A percentile compares a stretch with the other conserved stretches of the same genome.
These are phyloP conservation scores for Alviniconcha strummeri DNA, from an alignment of 2,888 invertebrate genomes.

Conservation along the genomic window DNA sequence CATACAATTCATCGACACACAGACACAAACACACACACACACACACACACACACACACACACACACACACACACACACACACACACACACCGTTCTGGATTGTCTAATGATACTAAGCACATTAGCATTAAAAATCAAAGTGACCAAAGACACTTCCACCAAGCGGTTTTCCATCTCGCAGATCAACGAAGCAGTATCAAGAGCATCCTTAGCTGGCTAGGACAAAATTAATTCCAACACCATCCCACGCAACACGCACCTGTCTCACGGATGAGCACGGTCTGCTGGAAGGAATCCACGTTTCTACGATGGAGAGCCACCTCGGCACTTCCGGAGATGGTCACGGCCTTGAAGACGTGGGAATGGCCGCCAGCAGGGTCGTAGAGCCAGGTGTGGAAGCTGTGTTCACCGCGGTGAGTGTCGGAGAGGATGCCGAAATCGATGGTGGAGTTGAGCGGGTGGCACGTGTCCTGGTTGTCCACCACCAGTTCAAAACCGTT, in stretches of 20 bases:
- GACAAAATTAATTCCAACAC: too few relatives aligned
- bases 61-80: background rate
- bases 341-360: conserved; percentile 47
- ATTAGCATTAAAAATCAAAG: too few relatives aligned
- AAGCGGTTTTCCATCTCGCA: too few relatives aligned
- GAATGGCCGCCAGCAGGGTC: conserved; percentile 43
- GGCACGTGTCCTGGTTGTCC: conserved; percentile 54
- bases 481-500: conserved; percentile 44
- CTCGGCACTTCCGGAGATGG: conserved; percentile 53
- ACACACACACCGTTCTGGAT: background rate
- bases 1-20: background rate
- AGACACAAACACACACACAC: background rate
- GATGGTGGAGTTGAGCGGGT: conserved; percentile 43
- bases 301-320: conserved; percentile 54
- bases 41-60: background rate
- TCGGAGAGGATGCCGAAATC: conserved; percentile 51
- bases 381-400: conserved; percentile 59
- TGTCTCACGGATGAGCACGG: conserved; percentile 47
- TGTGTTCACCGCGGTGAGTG: conserved; percentile 51
- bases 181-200: too few relatives aligned
- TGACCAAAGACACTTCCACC: too few relatives aligned
- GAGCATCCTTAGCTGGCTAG: too few relatives aligned
- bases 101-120: background rate
- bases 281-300: conserved; percentile 51
- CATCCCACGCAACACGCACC: background rate